Evolutionary conservation across 2,888 invertebrate genomes (phyloP), one percentile per base, ranked within the genome.

Genomic region (Lepidochrysops patricia): DNA sequence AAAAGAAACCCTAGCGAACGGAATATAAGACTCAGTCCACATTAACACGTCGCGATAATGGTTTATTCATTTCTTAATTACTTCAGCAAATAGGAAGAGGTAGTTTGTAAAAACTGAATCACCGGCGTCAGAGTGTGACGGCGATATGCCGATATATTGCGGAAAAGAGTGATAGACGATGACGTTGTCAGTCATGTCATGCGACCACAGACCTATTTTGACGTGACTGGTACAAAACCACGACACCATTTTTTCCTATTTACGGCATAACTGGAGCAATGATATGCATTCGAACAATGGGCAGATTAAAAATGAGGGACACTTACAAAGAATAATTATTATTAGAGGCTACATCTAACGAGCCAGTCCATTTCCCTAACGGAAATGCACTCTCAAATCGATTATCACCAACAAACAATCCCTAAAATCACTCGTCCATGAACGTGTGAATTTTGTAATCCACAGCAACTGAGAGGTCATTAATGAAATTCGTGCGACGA

Each of bases 11-110:
- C 67, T 80, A 82, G 72, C 59, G 23, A 49, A 35, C 58, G 56
- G 27, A 4, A 1, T 57, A 63, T 64, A 77, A 71, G 68, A 68
- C 61, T 59, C 70, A 73, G 67, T 75, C 37, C 64, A 35, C 32
- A 35, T 4, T 34, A 9, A 26, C 52, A 23, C 13, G 12, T 7
- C 13, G 50, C 62, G 68, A 70, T 72, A 74, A 79, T 80, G 76
- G 72, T 79, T 80, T 79, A 84, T 82, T 84, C 79, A 79, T 81
- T 78, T 77, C 70, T 78, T 76, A 82, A 83, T 82, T 76, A 76
- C 76, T 75, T 70, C 71, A 70, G 64, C 68, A 67, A 77, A 71
- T 74, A 84, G 82, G 81, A 86, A 84, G 81, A 79, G 76, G 75
- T 74, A 70, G 72, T 67, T 63, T 62, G 71, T 68, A 80, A 74